Percentiles rank a stretch among this genome's conserved stretches.
phyloP scores from a whole-genome alignment of 2,797 vertebrate species.

The Anas bahamensis region DNA sequence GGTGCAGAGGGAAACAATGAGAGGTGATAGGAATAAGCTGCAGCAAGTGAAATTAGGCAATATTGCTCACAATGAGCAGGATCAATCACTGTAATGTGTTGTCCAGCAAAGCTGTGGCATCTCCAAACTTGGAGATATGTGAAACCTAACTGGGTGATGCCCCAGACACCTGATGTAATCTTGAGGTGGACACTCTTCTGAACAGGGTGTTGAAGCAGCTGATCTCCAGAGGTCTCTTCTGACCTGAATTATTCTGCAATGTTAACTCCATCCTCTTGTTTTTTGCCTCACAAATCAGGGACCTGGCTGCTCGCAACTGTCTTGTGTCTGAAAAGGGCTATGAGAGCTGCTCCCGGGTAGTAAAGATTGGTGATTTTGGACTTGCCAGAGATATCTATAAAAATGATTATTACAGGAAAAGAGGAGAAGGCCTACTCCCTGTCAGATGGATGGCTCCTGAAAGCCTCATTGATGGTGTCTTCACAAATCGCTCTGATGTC shows the following conservation, averaged over 20 bases:
- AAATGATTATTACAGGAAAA: conserved; percentile 85
- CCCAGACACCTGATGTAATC: neutral
- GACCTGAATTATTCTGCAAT: neutral
- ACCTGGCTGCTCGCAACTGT: conserved; percentile 84
- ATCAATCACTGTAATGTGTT: neutral
- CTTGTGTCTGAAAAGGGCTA: conserved; percentile 81
- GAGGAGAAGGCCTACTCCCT: conserved; percentile 82
- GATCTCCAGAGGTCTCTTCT: neutral
- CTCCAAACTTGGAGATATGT: neutral
- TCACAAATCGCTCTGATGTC: conserved; percentile 80
- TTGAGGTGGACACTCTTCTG: neutral
- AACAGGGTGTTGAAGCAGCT: neutral
- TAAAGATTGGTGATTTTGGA: conserved; percentile 85
- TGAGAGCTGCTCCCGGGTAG: conserved; percentile 31
- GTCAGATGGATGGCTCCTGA: conserved; percentile 86
- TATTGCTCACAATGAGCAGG: neutral
- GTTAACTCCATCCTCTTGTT: neutral
- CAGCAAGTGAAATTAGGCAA: neutral
- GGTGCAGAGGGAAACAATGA: neutral
- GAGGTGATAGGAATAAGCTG: neutral
- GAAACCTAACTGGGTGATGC: neutral
- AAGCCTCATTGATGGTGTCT: conserved; percentile 83
- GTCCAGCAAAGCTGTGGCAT: neutral
- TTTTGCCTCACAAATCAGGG: conserved; percentile 67
- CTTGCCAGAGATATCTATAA: conserved; percentile 83